Percentiles rank a stretch among this genome's conserved stretches.
Evolutionary conservation across 1,140 invertebrate species (phyloP).

Genomic region (Acyrthosiphon pisum): DNA sequence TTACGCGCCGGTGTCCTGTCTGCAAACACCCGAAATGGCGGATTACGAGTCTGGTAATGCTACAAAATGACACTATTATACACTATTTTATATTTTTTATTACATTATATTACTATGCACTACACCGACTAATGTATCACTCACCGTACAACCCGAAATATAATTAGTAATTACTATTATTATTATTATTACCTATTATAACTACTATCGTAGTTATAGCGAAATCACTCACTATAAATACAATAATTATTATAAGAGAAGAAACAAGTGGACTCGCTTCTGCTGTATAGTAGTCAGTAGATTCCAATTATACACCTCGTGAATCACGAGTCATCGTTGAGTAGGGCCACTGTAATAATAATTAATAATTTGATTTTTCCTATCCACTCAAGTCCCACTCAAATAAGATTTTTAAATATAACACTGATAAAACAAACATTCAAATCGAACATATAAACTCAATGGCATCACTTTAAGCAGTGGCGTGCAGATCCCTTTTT

Average conservation of each 20-base stretch:
- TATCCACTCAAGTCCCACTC: not conserved
- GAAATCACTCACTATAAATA: not conserved
- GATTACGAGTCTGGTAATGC: constrained; percentile 47
- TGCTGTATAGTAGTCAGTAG: too few species aligned
- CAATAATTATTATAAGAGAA: not conserved
- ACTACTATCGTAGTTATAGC: not conserved
- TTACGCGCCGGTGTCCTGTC: not conserved
- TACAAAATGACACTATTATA: not conserved
- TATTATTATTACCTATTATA: too few species aligned
- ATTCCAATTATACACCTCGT: not conserved
- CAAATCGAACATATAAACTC: not conserved
- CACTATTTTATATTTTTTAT: not conserved
- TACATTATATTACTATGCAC: not conserved
- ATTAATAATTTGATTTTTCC: not conserved
- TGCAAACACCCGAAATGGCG: constrained; percentile 1
- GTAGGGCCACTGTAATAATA: not conserved
- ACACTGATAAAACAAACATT: not conserved
- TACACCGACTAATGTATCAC: not conserved
- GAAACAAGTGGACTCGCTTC: not conserved
- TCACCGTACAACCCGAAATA: not conserved
- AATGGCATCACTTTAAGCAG: too few species aligned
- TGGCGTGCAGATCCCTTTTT: too few species aligned
- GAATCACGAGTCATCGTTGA: not conserved
- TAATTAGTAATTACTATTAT: too few species aligned
- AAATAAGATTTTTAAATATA: not conserved